Base-by-base conservation (phyloP, 2,113 vertebrate species). In the Varanus salvator region DNA sequence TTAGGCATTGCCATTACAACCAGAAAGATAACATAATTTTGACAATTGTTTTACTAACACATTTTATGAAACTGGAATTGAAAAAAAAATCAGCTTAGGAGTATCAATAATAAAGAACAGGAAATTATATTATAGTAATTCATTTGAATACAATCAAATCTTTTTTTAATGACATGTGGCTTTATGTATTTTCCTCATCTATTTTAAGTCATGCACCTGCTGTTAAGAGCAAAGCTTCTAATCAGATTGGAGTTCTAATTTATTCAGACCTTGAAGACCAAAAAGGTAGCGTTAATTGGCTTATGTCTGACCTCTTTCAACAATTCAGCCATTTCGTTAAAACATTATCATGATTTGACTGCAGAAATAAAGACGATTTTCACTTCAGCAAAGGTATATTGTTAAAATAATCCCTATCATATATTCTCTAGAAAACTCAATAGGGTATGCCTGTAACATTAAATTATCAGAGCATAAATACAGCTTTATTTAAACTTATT, bases 241-340 rank as follows among this genome's bases (percentile, higher is more conserved):
- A 95, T 95, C 93, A 95, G 91, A 95, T 95, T 90, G 75, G 66
- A 85, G 48, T 85, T 92, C 86, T 95, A 93, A 95, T 95, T 96
- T 96, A 96, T 95, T 95, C 95, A 96, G 92, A 93, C 92, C 89
- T 94, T 93, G 80, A 95, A 94, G 93, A 95, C 92, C 82, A 89
- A 92, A 89, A 87, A 93, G 92, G 91, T 86, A 95, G 92, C 90
- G 84, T 86, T 96, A 95, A 96, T 95, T 96, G 94, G 93, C 91
- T 95, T 94, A 93, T 94, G 92, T 92, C 92, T 95, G 95, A 96
- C 95, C 94, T 95, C 86, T 90, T 94, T 93, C 93, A 95, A 93
- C 66, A 90, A 92, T 92, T 96, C 94, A 94, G 92, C 91, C 94
- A 78, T 93, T 93, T 88, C 90, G 94, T 93, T 94, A 90, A 93